phyloP scores from a whole-genome alignment of 2,797 vertebrate genomes.

The Gorsachius magnificus region DNA sequence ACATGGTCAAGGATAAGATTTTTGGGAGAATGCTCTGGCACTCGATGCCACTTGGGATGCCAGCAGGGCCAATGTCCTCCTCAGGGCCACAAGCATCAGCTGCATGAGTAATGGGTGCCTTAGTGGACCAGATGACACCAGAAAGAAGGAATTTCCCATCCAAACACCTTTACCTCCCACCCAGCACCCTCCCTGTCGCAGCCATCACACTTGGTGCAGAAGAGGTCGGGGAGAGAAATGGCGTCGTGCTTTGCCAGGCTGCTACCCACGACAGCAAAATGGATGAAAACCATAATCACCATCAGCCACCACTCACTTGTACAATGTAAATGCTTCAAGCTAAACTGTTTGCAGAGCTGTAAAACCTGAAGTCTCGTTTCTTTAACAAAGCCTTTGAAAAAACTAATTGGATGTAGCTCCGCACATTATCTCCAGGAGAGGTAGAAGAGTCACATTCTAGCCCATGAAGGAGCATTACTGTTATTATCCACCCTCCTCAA shows the following conservation, averaged over 20 bases:
- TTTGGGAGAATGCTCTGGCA: not conserved
- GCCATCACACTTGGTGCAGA: not conserved
- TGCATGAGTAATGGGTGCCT: not conserved
- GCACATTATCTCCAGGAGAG: not conserved
- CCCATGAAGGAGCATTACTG: not conserved
- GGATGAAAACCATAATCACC: not conserved
- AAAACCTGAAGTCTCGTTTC: not conserved
- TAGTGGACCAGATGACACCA: not conserved
- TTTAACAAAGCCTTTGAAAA: constrained; percentile 12
- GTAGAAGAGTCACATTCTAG: not conserved
- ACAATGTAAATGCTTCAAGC: not conserved
- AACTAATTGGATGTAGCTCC: not conserved
- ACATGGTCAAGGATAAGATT: not conserved
- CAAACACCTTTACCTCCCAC: not conserved
- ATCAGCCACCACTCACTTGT: not conserved
- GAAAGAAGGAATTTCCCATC: not conserved
- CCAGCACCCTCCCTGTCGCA: not conserved
- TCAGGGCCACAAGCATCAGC: accelerated
- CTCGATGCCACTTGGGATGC: not conserved
- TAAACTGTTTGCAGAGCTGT: not conserved
- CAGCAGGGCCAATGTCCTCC: accelerated
- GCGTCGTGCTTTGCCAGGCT: not conserved
- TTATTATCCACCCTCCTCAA: constrained; percentile 25
- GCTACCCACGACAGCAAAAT: not conserved
- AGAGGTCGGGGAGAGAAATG: not conserved